A percentile compares a stretch with the other conserved stretches of the same genome.
These are phyloP conservation scores for Chironomus riparius DNA, from an alignment of 2,888 invertebrate genomes.

Conservation along the genomic window DNA sequence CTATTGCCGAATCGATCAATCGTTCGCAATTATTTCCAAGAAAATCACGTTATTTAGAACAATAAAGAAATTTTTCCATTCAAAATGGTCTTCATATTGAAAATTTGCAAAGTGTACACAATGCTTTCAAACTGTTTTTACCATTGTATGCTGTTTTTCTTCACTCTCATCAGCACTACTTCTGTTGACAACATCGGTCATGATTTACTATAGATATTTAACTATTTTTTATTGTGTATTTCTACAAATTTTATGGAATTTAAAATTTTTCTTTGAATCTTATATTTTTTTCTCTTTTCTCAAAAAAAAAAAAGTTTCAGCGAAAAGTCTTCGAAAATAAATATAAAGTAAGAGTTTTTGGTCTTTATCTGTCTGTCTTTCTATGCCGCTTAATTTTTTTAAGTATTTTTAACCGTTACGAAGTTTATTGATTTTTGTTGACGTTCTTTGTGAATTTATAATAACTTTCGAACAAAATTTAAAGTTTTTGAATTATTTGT, in stretches of 20 bases:
- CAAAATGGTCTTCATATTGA: constrained; percentile 3
- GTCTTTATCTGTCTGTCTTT: neutral
- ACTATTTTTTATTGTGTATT: neutral
- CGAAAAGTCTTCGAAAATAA: neutral
- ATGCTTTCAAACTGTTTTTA: constrained; percentile 18
- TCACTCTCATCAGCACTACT: constrained; percentile 16
- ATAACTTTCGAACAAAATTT: neutral
- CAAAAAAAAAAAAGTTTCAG: neutral
- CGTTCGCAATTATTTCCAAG: neutral
- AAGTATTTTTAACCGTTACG: neutral
- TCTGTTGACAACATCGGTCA: constrained; percentile 19
- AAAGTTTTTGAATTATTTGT: neutral
- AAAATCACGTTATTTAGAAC: neutral
- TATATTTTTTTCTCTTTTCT: neutral
- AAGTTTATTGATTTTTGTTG: neutral
- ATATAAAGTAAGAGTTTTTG: neutral
- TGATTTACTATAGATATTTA: neutral
- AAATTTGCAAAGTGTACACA: neutral
- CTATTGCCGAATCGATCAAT: neutral
- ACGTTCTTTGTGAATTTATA: neutral
- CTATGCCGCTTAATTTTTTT: neutral
- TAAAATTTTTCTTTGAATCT: neutral
- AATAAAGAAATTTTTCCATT: neutral
- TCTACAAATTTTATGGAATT: neutral
- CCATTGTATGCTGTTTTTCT: constrained; percentile 11